Conservation (phyloP, 2,113 vertebrate genomes). For the Chaetodon trifascialis region DNA sequence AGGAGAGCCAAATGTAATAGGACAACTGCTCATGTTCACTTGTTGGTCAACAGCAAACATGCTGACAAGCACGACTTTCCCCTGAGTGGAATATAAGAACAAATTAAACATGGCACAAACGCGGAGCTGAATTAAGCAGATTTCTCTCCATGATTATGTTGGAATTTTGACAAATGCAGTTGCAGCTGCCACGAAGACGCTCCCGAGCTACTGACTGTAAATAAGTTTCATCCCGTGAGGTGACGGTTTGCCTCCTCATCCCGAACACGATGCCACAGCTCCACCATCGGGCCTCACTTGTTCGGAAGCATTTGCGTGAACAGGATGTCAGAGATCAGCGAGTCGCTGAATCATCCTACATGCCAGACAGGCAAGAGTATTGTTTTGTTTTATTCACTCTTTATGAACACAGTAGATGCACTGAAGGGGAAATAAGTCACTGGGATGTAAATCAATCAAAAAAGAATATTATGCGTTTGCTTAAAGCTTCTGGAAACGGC, state of each 20-base stretch:
- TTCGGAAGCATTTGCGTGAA: conserved; percentile 4
- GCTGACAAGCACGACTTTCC: conserved; percentile 31
- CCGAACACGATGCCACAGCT: not conserved
- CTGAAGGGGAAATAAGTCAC: not conserved
- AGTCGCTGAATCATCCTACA: conserved; percentile 22
- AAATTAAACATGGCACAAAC: conserved; percentile 44
- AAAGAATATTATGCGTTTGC: not conserved
- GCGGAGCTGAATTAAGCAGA: conserved; percentile 48
- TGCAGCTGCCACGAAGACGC: not conserved
- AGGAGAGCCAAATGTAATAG: conserved; percentile 28
- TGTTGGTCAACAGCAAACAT: conserved; percentile 60
- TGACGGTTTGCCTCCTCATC: conserved; percentile 28
- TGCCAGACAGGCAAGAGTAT: conserved; percentile 21
- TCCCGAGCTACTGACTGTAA: not conserved
- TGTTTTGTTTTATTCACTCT: not conserved
- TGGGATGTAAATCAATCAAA: conserved; percentile 13
- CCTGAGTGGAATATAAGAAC: conserved; percentile 33
- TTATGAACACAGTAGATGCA: not conserved
- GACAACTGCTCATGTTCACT: conserved; percentile 45
- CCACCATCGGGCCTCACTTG: conserved; percentile 11
- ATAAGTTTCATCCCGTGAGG: not conserved
- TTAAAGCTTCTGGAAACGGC: too few species aligned
- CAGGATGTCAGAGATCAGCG: conserved; percentile 37
- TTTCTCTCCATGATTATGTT: conserved; percentile 33
- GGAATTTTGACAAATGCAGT: conserved; percentile 18